Evolutionary conservation across 1,140 invertebrate species (phyloP), one percentile per base, ranked within the genome.

Genomic region (Zaprionus davidi): DNA sequence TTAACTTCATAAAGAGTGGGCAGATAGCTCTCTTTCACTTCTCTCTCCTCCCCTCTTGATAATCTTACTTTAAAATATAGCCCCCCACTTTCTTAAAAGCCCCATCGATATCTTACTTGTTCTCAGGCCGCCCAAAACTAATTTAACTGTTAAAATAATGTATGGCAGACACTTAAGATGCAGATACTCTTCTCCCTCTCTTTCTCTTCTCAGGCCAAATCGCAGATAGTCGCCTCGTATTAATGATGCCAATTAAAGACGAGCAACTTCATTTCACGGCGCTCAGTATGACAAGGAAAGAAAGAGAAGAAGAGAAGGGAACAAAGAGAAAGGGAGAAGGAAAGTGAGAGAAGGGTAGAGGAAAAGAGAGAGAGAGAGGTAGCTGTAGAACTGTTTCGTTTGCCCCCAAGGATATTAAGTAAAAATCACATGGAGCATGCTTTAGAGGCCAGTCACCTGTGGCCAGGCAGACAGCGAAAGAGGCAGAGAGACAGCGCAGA

Each of bases 371-470:
- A 41, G 15, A n/a, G 13, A 44, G 41, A 17, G 41, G 41, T 46
- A 46, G 7, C 41, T 36, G 49, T 38, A 63, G 68, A 86, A 86
- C 68, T 67, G 71, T 82, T 86, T 64, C 69, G 59, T 76, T 78
- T 59, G 66, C 17, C 71, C 73, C 70, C 70, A 88, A 88, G 83
- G 83, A 87, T 87, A 78, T 84, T 66, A 78, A 87, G 44, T 60
- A 60, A 76, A 76, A 63, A 72, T 71, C 74, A 53, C 70, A 69
- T 66, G 66, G 65, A 66, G 68, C 63, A 69, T 69, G 72, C 49
- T 78, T 69, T 44, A 77, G 62, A 87, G 85, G 84, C 31, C 84
- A 88, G 81, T 88, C 75, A 85, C 84, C 84, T 71, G 67, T 38
- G 55, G 2, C 20, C 62, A 53, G 28, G 36, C 31, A 34, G 31